A percentile compares a stretch with the other conserved stretches of the same genome.
These are phyloP conservation scores for Tigriopus californicus DNA, from an alignment of 2,888 invertebrate species.

Conservation along the genomic window DNA sequence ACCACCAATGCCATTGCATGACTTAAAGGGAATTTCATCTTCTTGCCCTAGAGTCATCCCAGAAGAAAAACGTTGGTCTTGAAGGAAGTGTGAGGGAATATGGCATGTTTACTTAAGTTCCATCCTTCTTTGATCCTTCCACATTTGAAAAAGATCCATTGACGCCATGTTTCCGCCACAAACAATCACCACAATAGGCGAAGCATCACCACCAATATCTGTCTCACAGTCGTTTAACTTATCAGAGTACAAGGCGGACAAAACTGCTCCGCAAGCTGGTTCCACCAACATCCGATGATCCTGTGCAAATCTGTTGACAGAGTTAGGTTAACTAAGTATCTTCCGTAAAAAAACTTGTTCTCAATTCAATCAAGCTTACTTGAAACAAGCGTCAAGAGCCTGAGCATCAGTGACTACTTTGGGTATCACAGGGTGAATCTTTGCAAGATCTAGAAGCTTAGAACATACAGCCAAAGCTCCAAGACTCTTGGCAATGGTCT, in stretches of 20 bases:
- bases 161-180: slow-evolving; percentile 39
- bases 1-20: too few relatives aligned
- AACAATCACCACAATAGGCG: slow-evolving; percentile 29
- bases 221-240: slow-evolving; percentile 24
- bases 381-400: slow-evolving; percentile 27
- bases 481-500: slow-evolving; percentile 29
- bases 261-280: slow-evolving; percentile 32
- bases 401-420: slow-evolving; percentile 28
- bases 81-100: too few relatives aligned
- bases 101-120: too few relatives aligned
- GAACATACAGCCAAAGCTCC: slow-evolving; percentile 27
- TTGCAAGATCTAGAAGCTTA: slow-evolving; percentile 24
- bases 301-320: slow-evolving; percentile 23
- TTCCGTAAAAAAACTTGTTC: too few relatives aligned
- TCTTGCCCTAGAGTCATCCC: too few relatives aligned
- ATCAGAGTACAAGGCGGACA: slow-evolving; percentile 29
- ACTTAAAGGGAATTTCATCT: too few relatives aligned
- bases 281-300: slow-evolving; percentile 33
- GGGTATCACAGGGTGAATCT: slow-evolving; percentile 25
- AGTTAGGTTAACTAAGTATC: too few relatives aligned
- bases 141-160: slow-evolving; percentile 34
- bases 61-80: too few relatives aligned
- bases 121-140: slow-evolving; percentile 24
- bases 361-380: too few relatives aligned
- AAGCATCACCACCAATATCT: slow-evolving; percentile 18